Percentiles rank a stretch among this genome's conserved stretches.
These are phyloP conservation scores for Drosophila anomalipes DNA, from an alignment of 2,888 invertebrate species.

Conservation along the genomic window DNA sequence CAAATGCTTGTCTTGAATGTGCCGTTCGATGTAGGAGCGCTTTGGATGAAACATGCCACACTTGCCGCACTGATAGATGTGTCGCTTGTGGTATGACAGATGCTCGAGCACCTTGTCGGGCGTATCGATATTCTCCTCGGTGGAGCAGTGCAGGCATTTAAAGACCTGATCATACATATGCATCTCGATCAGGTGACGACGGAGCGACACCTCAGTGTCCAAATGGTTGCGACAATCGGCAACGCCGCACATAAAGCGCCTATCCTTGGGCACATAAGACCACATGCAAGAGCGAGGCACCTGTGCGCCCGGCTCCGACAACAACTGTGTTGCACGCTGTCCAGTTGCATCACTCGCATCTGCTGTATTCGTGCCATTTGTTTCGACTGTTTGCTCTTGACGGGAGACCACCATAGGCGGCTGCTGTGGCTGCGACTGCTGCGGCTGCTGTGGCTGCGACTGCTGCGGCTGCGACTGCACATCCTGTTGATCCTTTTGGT, in stretches of 20 bases:
- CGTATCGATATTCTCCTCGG: accelerated
- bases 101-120: conserved; percentile 87
- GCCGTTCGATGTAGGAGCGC: conserved; percentile 88
- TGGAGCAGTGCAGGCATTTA: conserved; percentile 43
- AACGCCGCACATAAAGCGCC: conserved; percentile 90
- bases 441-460: neutral
- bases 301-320: conserved; percentile 20
- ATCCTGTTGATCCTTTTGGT: conserved; percentile 48
- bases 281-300: neutral
- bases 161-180: conserved; percentile 26
- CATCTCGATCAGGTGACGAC: conserved; percentile 21
- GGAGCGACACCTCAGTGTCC: conserved; percentile 35
- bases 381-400: neutral
- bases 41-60: conserved; percentile 89
- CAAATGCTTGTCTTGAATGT: conserved; percentile 87
- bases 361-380: neutral
- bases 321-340: too few species aligned
- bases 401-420: neutral
- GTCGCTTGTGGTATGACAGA: conserved; percentile 90
- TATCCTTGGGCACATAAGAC: conserved; percentile 86
- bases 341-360: neutral
- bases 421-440: neutral
- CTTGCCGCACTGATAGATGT: conserved; percentile 90
- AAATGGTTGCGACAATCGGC: conserved; percentile 13
- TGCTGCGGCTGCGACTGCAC: neutral